Evolutionary conservation across 1,140 invertebrate species (phyloP).

Genomic region (Drosophila pallidifrons): DNA sequence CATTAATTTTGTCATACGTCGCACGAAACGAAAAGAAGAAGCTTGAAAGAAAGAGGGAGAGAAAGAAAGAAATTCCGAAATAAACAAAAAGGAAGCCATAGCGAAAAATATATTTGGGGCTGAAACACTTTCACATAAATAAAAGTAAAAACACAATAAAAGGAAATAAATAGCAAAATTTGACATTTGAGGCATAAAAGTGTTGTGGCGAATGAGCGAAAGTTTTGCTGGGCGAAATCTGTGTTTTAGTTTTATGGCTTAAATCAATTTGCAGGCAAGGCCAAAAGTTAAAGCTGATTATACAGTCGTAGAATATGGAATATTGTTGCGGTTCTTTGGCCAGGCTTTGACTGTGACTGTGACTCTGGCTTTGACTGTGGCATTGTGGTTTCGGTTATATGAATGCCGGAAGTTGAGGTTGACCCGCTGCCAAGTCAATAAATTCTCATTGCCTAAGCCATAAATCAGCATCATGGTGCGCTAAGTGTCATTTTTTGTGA

Average conservation of each 20-base stretch:
- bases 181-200: slow-evolving; percentile 61
- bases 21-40: slow-evolving; percentile 33
- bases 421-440: slow-evolving; percentile 80
- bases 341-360: background rate
- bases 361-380: background rate
- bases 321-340: slow-evolving; percentile 34
- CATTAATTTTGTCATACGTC: slow-evolving; percentile 76
- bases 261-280: slow-evolving; percentile 64
- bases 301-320: slow-evolving; percentile 36
- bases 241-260: slow-evolving; percentile 52
- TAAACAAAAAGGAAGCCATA: slow-evolving; percentile 24
- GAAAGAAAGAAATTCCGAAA: background rate
- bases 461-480: slow-evolving; percentile 81
- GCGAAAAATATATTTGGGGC: slow-evolving; percentile 22
- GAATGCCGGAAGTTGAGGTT: slow-evolving; percentile 52
- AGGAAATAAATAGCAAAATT: slow-evolving; percentile 76
- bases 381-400: background rate
- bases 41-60: slow-evolving; percentile 2
- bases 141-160: slow-evolving; percentile 15
- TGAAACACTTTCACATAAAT: slow-evolving; percentile 34
- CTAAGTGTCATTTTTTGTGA: slow-evolving; percentile 84
- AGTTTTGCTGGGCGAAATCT: slow-evolving; percentile 45
- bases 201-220: slow-evolving; percentile 42
- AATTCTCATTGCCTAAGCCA: slow-evolving; percentile 83
- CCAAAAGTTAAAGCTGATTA: slow-evolving; percentile 54